Evolutionary conservation across 2,797 vertebrate species (phyloP).

Genomic region (Tragopan temminckii): DNA sequence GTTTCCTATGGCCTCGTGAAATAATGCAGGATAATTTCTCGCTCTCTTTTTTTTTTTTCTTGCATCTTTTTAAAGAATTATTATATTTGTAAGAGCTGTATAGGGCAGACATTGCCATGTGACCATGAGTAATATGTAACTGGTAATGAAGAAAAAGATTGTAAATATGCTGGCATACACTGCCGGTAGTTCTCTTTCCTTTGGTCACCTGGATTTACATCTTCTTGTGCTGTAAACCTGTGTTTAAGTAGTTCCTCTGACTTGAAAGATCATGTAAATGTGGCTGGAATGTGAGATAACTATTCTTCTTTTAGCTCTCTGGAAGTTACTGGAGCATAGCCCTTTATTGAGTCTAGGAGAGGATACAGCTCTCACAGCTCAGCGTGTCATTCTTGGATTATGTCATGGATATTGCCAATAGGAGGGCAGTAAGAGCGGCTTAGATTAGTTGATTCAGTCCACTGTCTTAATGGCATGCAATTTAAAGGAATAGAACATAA

Average conservation of each 20-base stretch:
- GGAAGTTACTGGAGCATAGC: conserved; percentile 8
- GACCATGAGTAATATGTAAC: background rate
- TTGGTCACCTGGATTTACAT: background rate
- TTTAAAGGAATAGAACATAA: conserved; percentile 24
- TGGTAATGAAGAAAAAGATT: background rate
- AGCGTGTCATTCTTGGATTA: conserved; percentile 61
- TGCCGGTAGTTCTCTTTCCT: background rate
- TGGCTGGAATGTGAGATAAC: background rate
- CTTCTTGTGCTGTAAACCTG: background rate
- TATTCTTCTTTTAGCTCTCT: background rate
- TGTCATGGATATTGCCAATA: conserved; percentile 37
- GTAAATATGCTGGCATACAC: background rate
- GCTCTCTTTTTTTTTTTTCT: background rate
- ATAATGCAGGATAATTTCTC: background rate
- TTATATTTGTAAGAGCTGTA: background rate
- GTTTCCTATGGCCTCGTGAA: background rate
- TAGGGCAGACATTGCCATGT: background rate
- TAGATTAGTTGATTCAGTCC: conserved; percentile 54
- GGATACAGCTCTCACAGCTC: conserved; percentile 44
- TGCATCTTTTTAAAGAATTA: background rate
- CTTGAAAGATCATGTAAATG: conserved; percentile 61
- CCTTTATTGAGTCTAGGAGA: background rate
- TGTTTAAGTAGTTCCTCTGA: background rate
- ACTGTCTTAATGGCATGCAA: conserved; percentile 22
- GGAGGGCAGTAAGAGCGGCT: conserved; percentile 33